Evolutionary conservation across 2,113 vertebrate species (phyloP).

Genomic region (Oostethus manadensis): DNA sequence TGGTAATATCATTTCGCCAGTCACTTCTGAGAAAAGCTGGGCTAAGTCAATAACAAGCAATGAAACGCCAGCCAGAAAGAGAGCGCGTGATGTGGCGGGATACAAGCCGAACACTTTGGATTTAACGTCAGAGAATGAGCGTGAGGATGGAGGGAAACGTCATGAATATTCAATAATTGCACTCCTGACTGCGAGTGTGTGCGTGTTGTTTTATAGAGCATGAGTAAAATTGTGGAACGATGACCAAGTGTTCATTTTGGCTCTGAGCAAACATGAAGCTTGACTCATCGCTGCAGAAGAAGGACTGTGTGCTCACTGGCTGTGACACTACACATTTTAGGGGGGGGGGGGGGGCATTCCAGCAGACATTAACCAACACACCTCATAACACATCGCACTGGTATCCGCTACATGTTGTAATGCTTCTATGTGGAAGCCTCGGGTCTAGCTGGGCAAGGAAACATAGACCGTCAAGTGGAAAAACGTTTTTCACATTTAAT

Average conservation of each 20-base stretch:
- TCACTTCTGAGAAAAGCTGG: slow-evolving; percentile 68
- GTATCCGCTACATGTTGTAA: too few species aligned
- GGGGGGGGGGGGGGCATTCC: too few species aligned
- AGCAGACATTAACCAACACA: too few species aligned
- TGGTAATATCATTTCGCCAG: slow-evolving; percentile 70
- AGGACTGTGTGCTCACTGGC: not conserved
- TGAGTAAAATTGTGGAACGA: slow-evolving; percentile 52
- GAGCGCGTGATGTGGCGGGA: slow-evolving; percentile 9
- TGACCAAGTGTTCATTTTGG: slow-evolving; percentile 11
- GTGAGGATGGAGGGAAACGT: slow-evolving; percentile 14
- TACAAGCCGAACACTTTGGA: slow-evolving; percentile 38
- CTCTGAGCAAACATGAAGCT: not conserved
- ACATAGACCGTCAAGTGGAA: too few species aligned
- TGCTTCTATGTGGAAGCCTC: too few species aligned
- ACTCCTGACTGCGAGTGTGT: slow-evolving; percentile 39
- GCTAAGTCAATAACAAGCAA: slow-evolving; percentile 56
- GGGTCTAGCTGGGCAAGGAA: too few species aligned
- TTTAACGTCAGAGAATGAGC: slow-evolving; percentile 23
- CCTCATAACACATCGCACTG: too few species aligned
- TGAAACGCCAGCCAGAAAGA: not conserved
- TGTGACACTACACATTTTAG: too few species aligned
- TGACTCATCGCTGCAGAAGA: not conserved
- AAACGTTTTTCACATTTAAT: too few species aligned
- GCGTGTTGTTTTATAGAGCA: slow-evolving; percentile 60
- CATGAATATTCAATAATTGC: slow-evolving; percentile 56